These are phyloP conservation scores for Autographa gamma DNA, from an alignment of 2,888 invertebrate genomes.

Conservation along the genomic window DNA sequence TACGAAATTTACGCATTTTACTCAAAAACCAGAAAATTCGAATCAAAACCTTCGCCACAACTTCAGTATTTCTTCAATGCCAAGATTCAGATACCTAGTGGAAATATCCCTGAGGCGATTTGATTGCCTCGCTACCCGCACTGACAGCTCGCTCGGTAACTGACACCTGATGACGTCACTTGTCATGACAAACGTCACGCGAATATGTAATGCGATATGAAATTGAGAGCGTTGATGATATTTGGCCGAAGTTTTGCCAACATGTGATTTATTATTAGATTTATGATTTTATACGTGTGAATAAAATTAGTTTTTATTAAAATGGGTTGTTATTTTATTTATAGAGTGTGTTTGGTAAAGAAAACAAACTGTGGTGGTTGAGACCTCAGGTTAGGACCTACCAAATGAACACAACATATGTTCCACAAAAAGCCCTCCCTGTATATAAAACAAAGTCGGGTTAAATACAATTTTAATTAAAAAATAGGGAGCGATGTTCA, in stretches of 20 bases:
- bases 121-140: conserved; percentile 26
- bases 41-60: conserved; percentile 9
- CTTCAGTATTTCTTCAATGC: conserved; percentile 35
- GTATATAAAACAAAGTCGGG: no score
- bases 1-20: neutral
- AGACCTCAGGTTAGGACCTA: no score
- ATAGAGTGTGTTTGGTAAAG: no score
- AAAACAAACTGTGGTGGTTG: no score
- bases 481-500: no score
- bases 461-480: no score
- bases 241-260: conserved; percentile 25
- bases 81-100: conserved; percentile 37
- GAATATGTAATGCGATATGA: conserved; percentile 27
- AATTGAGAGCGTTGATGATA: conserved; percentile 39
- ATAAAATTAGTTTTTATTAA: neutral
- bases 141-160: conserved; percentile 28
- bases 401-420: no score
- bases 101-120: conserved; percentile 35
- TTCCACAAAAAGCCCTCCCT: no score
- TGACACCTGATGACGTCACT: conserved; percentile 39
- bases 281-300: neutral
- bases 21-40: conserved; percentile 16
- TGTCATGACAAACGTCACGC: conserved; percentile 29
- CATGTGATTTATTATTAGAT: neutral
- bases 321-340: no score